A percentile compares a stretch with the other conserved stretches of the same genome.
Evolutionary conservation across 1,140 invertebrate species (phyloP).

Genomic region (Lordiphosa stackelbergi): DNA sequence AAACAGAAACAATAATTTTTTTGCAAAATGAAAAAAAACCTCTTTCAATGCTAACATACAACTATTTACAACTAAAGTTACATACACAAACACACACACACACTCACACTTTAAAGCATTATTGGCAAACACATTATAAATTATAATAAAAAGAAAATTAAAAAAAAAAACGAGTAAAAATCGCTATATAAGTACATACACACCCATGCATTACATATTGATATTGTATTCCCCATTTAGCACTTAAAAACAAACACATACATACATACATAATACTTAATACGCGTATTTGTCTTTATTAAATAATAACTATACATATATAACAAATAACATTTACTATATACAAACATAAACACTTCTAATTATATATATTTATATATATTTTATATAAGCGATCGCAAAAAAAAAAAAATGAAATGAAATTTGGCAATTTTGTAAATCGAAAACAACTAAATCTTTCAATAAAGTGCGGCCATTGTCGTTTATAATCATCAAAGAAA

Average conservation of each 20-base stretch:
- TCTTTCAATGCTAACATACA: conserved; percentile 11
- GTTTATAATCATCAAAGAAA: conserved; percentile 69
- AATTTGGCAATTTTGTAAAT: conserved; percentile 36
- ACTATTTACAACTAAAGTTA: conserved; percentile 7
- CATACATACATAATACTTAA: conserved; percentile 45
- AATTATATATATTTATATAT: conserved; percentile 53
- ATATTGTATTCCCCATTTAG: conserved; percentile 50
- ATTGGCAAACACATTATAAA: conserved; percentile 39
- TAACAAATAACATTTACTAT: conserved; percentile 65
- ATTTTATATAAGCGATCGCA: conserved; percentile 63
- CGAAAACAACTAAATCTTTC: conserved; percentile 53
- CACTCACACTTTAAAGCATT: conserved; percentile 27
- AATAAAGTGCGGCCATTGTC: conserved; percentile 74
- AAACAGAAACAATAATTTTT: conserved; percentile 13
- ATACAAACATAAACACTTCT: conserved; percentile 64
- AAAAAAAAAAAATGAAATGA: conserved; percentile 18
- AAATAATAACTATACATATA: conserved; percentile 41
- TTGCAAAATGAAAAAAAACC: conserved; percentile 1
- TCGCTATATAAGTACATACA: conserved; percentile 17
- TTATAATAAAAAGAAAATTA: conserved; percentile 15
- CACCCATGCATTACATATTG: conserved; percentile 23
- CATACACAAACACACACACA: conserved; percentile 12
- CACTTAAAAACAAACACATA: conserved; percentile 41
- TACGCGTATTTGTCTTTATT: conserved; percentile 71
- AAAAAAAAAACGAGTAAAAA: conserved; percentile 1